Percentiles rank a stretch among this genome's conserved stretches.
phyloP scores from a whole-genome alignment of 2,797 vertebrate species.

The Sternarchorhynchus goeldii region DNA sequence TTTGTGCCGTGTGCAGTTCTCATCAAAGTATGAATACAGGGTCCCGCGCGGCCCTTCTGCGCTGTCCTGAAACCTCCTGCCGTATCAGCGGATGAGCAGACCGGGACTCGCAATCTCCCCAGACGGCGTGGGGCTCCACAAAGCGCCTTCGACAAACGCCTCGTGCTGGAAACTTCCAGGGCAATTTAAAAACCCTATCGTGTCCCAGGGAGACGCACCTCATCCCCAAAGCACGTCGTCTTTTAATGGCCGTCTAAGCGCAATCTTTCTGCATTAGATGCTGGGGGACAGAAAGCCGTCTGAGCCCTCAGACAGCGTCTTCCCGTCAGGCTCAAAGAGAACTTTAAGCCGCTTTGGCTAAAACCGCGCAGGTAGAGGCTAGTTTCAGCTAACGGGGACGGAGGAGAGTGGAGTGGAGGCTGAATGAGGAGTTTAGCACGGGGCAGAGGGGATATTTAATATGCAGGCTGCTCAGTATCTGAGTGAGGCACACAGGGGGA shows the following conservation, averaged over 20 bases:
- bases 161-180: slow-evolving; percentile 10
- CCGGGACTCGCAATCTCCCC: too few relatives aligned
- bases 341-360: slow-evolving; percentile 62
- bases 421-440: slow-evolving; percentile 61
- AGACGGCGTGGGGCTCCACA: neutral
- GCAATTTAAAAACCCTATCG: slow-evolving; percentile 25
- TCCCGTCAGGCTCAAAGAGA: slow-evolving; percentile 62
- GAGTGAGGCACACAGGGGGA: slow-evolving; percentile 63
- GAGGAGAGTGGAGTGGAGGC: slow-evolving; percentile 33
- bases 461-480: slow-evolving; percentile 68
- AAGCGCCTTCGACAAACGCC: neutral
- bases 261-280: neutral
- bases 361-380: slow-evolving; percentile 41
- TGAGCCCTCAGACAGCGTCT: slow-evolving; percentile 5
- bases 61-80: too few relatives aligned
- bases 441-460: slow-evolving; percentile 67
- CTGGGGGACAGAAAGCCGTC: neutral
- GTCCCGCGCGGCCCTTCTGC: too few relatives aligned
- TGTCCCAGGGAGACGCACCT: too few relatives aligned
- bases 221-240: neutral
- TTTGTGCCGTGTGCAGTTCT: too few relatives aligned
- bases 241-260: neutral
- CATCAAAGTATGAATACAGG: too few relatives aligned
- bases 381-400: neutral
- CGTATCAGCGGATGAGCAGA: too few relatives aligned